Evolutionary conservation across 2,888 invertebrate genomes (phyloP).

Genomic region (Polia nebulosa): DNA sequence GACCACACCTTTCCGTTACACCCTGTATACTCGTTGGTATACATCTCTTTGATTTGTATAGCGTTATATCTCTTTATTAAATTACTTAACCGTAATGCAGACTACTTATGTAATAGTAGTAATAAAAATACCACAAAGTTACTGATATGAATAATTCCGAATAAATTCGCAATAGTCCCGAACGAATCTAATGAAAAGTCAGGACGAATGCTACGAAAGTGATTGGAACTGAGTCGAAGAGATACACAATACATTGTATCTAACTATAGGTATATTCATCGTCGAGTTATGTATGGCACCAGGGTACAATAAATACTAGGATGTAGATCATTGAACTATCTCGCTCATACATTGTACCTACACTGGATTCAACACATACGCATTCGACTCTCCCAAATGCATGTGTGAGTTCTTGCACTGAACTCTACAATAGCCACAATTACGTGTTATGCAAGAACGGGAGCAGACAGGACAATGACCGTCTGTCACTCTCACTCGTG

Average conservation of each 20-base stretch:
- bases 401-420: constrained; percentile 16
- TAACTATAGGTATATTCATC: constrained; percentile 2
- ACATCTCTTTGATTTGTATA: no score
- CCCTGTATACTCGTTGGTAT: no score
- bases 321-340: constrained; percentile 14
- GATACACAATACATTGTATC: neutral
- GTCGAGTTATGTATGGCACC: neutral
- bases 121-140: neutral
- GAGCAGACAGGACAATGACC: constrained; percentile 11
- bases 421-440: constrained; percentile 2
- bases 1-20: no score
- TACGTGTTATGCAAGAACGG: constrained; percentile 2
- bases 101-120: no score
- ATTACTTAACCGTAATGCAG: neutral
- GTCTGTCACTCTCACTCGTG: neutral
- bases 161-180: no score
- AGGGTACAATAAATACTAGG: constrained; percentile 24
- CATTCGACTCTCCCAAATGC: neutral
- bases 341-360: constrained; percentile 6
- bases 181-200: neutral
- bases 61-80: neutral
- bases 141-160: neutral
- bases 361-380: constrained; percentile 3
- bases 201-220: neutral
- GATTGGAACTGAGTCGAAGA: neutral